These are phyloP conservation scores for Drosophila quadrilineata DNA, from an alignment of 1,140 invertebrate species.

Conservation along the genomic window DNA sequence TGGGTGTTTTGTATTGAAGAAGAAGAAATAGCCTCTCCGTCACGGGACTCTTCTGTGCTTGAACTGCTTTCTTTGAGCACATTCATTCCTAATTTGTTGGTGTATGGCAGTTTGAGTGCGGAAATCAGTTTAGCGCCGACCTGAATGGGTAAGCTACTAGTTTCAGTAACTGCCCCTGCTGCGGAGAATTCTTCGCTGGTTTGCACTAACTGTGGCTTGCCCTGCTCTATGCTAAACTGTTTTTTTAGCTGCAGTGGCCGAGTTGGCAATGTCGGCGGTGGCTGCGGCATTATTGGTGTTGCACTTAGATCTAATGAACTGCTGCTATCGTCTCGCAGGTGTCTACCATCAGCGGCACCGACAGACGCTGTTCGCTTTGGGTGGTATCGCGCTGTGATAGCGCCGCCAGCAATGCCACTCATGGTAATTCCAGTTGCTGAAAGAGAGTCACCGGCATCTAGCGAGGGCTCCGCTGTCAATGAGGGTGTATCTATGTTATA, in stretches of 20 bases:
- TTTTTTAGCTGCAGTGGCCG: slow-evolving; percentile 77
- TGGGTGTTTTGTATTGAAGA: slow-evolving; percentile 52
- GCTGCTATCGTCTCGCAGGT: slow-evolving; percentile 60
- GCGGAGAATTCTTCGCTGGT: slow-evolving; percentile 7
- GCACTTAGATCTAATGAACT: slow-evolving; percentile 67
- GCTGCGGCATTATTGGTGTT: slow-evolving; percentile 60
- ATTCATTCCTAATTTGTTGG: slow-evolving; percentile 73
- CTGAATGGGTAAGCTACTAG: slow-evolving; percentile 25
- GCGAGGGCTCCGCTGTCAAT: slow-evolving; percentile 71
- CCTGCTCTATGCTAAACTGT: slow-evolving; percentile 81
- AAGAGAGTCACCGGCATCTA: slow-evolving; percentile 70
- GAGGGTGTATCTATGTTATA: slow-evolving; percentile 80
- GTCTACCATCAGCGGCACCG: slow-evolving; percentile 65
- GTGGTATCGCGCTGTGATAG: slow-evolving; percentile 70
- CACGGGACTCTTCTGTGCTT: slow-evolving; percentile 76
- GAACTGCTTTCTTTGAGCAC: slow-evolving; percentile 81
- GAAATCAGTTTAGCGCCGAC: slow-evolving; percentile 76
- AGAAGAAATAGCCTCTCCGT: slow-evolving; percentile 39
- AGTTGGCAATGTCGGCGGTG: slow-evolving; percentile 62
- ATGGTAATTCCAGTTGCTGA: slow-evolving; percentile 67
- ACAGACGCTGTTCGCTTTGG: slow-evolving; percentile 73
- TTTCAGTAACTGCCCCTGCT: slow-evolving; percentile 1
- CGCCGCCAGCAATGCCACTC: slow-evolving; percentile 50
- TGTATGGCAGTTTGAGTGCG: slow-evolving; percentile 68
- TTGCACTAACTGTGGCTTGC: slow-evolving; percentile 51